Evolutionary conservation across 92 coral and sea anemone genomes (phyloP).

Genomic region (Umimayanthus chanpuru): DNA sequence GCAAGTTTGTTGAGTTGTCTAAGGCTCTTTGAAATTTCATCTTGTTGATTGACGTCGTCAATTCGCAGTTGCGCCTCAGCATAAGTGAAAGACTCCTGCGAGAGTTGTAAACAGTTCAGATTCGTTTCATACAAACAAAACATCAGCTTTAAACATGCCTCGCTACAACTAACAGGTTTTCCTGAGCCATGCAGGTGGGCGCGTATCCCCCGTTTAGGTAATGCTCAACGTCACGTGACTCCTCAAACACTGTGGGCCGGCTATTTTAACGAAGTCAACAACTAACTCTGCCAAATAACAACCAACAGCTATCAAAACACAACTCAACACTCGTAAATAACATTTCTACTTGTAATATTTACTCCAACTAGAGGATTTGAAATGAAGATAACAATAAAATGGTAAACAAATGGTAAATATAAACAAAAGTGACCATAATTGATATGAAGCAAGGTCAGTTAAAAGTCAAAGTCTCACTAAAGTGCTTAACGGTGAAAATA

Average conservation of each 20-base stretch:
- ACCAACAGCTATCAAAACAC: not conserved
- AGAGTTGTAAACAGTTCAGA: not conserved
- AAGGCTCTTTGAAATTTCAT: conserved; percentile 77
- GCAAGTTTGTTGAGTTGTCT: conserved; percentile 88
- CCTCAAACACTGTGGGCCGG: no score
- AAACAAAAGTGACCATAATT: no score
- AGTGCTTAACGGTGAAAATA: no score
- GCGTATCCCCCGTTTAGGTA: not conserved
- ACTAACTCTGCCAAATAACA: not conserved
- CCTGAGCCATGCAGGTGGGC: not conserved
- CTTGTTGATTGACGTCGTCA: conserved; percentile 84
- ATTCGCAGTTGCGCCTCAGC: conserved; percentile 97
- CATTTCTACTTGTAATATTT: no score
- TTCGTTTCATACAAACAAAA: no score
- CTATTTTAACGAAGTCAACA: not conserved
- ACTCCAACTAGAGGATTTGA: no score
- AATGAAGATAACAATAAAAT: no score
- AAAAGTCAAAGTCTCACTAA: no score
- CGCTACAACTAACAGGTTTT: not conserved
- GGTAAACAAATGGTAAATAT: no score
- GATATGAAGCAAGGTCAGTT: no score
- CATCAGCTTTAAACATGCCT: not conserved
- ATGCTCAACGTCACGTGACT: no score
- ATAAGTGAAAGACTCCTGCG: conserved; percentile 87
- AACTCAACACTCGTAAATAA: not conserved